Percentiles rank a stretch among this genome's conserved stretches.
Evolutionary conservation across 2,797 vertebrate genomes (phyloP).

Genomic region (Tenualosa ilisha): DNA sequence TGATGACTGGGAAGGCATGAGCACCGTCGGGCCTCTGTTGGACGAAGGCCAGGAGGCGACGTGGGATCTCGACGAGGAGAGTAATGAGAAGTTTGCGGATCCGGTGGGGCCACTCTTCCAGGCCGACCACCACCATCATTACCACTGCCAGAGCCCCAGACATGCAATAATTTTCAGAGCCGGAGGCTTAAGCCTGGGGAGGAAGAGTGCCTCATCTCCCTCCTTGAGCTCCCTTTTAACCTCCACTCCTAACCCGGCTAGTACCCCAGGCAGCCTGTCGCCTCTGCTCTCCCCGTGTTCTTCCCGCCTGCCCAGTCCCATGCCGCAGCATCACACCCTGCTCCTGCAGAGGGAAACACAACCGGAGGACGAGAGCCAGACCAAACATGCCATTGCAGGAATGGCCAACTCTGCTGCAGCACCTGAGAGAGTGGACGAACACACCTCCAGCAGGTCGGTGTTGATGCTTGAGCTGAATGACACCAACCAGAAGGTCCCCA

Average conservation of each 20-base stretch:
- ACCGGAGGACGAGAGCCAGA: not conserved
- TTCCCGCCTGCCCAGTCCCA: conserved; percentile 62
- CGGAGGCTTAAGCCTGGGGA: conserved; percentile 36
- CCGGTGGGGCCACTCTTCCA: not conserved
- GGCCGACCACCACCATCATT: not conserved
- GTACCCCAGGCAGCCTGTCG: conserved; percentile 63
- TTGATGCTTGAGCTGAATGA: not conserved
- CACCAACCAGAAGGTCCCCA: conserved; percentile 21
- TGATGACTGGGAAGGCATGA: conserved; percentile 23
- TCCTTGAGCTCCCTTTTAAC: conserved; percentile 58
- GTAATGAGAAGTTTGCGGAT: not conserved
- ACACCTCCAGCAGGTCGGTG: not conserved
- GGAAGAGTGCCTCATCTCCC: conserved; percentile 57
- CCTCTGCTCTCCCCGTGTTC: conserved; percentile 70
- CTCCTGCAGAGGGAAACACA: conserved; percentile 44
- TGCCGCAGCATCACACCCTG: conserved; percentile 67
- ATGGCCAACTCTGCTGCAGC: not conserved
- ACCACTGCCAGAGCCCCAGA: not conserved
- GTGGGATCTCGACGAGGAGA: not conserved
- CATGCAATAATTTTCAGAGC: no score
- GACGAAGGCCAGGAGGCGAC: not conserved
- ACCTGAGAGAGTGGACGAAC: not conserved
- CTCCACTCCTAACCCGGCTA: conserved; percentile 60
- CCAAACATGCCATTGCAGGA: conserved; percentile 11
- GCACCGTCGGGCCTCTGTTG: not conserved